Percentiles rank a stretch among this genome's conserved stretches.
Conservation (phyloP, 2,888 invertebrate genomes). For the Brenthis hecate region DNA sequence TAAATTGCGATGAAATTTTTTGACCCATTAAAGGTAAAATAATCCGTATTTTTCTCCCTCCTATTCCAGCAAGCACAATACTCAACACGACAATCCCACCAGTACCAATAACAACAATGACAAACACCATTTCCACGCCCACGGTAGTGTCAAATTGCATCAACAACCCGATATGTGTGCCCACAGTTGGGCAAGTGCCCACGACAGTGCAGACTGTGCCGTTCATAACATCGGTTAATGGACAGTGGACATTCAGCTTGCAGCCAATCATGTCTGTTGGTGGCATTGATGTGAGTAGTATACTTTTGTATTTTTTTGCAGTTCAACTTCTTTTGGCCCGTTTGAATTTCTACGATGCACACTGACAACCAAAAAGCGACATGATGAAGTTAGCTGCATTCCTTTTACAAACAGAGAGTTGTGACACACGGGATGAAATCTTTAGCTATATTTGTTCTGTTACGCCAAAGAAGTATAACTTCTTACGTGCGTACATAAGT, state of each 20-base stretch:
- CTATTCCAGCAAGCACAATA: conserved; percentile 50
- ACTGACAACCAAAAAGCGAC: no score
- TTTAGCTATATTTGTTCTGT: no score
- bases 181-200: conserved; percentile 49
- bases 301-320: no score
- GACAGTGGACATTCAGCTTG: conserved; percentile 75
- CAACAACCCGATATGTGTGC: conserved; percentile 33
- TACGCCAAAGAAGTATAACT: no score
- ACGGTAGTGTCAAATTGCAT: conserved; percentile 27
- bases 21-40: neutral
- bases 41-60: neutral
- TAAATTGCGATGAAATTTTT: no score
- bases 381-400: no score
- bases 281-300: conserved; percentile 59
- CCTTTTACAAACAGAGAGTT: no score
- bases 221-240: conserved; percentile 71
- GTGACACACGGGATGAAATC: no score
- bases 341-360: no score
- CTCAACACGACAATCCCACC: conserved; percentile 59
- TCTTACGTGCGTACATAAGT: no score
- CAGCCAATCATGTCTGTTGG: conserved; percentile 77
- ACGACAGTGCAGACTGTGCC: conserved; percentile 70
- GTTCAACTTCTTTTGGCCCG: no score
- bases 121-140: conserved; percentile 44
- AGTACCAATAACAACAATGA: conserved; percentile 38